Evolutionary conservation across 1,140 invertebrate genomes (phyloP).

Genomic region (Melipona quadrifasciata): DNA sequence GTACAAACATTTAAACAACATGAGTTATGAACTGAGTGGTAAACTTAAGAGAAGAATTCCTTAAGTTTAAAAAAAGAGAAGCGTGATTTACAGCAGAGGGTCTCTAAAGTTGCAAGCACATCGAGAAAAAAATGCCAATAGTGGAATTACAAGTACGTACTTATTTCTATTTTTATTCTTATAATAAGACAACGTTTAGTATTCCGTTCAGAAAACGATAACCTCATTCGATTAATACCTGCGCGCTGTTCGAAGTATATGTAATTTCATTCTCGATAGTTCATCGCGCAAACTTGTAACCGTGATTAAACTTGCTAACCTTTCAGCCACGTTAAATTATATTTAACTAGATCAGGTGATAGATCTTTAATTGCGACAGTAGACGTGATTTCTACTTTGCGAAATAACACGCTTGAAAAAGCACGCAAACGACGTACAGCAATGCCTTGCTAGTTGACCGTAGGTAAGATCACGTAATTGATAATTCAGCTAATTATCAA

Average conservation of each 20-base stretch:
- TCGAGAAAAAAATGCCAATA: neutral
- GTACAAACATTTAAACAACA: neutral
- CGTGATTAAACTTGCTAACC: constrained; percentile 1
- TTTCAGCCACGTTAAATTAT: constrained; percentile 14
- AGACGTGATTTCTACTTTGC: neutral
- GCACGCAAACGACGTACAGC: neutral
- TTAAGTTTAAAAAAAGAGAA: neutral
- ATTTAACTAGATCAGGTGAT: neutral
- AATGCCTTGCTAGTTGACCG: neutral
- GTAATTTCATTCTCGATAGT: neutral
- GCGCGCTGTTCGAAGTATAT: neutral
- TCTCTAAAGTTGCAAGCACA: neutral
- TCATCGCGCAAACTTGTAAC: neutral
- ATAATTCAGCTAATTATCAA: neutral
- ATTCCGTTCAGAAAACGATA: no score
- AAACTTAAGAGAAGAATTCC: neutral
- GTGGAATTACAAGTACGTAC: neutral
- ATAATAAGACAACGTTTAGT: neutral
- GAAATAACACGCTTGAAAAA: no score
- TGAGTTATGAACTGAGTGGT: neutral
- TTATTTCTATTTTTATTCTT: neutral
- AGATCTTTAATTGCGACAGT: neutral
- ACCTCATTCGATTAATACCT: neutral
- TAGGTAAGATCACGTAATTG: neutral
- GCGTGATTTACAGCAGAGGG: neutral